Evolutionary conservation across 2,888 invertebrate species (phyloP).

Genomic region (Congeria kusceri): DNA sequence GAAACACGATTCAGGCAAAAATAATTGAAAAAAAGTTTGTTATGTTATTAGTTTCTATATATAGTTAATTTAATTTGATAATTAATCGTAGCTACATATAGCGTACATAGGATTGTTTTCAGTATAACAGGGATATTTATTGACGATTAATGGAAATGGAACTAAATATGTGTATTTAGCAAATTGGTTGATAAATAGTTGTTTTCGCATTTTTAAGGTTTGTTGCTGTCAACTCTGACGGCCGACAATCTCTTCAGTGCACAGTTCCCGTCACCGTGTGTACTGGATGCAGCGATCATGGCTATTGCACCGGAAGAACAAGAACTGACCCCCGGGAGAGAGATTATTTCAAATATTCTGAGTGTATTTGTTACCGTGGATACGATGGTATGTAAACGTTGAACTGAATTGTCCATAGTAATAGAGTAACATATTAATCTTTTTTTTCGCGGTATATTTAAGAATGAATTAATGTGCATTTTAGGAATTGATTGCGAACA

Average conservation of each 20-base stretch:
- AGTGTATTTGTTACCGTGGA: background rate
- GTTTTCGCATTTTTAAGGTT: background rate
- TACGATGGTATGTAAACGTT: background rate
- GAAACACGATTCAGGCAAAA: too few species aligned
- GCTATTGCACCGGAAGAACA: background rate
- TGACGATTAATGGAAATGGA: too few species aligned
- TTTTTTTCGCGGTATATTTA: too few species aligned
- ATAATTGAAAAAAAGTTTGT: too few species aligned
- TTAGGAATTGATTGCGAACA: slow-evolving; percentile 64
- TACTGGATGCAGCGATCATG: background rate
- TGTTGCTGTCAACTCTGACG: background rate
- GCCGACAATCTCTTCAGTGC: background rate
- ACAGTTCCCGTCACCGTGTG: background rate
- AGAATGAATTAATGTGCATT: background rate
- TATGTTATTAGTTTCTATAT: too few species aligned
- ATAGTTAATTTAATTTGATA: too few species aligned
- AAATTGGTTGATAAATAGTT: too few species aligned
- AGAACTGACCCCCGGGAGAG: background rate
- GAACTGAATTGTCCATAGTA: too few species aligned
- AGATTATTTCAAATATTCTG: background rate
- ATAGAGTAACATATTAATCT: too few species aligned
- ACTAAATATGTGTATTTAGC: too few species aligned
- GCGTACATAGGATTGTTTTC: too few species aligned
- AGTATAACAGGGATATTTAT: too few species aligned
- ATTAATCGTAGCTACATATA: background rate